Evolutionary conservation across 2,113 vertebrate species (phyloP), one percentile per base, ranked within the genome.

Genomic region (Rhynchopsitta pachyrhyncha): DNA sequence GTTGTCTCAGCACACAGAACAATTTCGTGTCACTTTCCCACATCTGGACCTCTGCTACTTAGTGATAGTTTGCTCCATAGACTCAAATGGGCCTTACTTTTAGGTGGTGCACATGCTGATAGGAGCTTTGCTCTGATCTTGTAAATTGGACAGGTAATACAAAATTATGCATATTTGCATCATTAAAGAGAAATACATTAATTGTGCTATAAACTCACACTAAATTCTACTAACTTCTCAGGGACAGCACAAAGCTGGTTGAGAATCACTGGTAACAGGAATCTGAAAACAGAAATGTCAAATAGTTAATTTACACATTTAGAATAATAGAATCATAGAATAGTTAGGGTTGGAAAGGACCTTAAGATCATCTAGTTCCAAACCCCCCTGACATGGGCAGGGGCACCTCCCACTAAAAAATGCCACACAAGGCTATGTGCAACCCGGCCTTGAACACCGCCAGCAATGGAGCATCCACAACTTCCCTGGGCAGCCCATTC

Each of bases 1-100:
- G 6, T 31, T 62, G 3, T 25, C 16, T 50, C 5, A 17, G 14
- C n/a, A n/a, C 3, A n/a, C 0, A 0, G 14, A 37, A 24, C 7
- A 1, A 42, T 74, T 47, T 7, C 35, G 24, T 69, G 5, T 20
- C 42, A 13, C 23, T 68, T 68, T 73, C 42, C n/a, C 23, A 2
- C 19, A 5, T 27, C 41, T 42, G 24, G 35, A 23, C 3, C 35
- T 6, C 31, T 82, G 18, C 6, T 77, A 29, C 15, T n/a, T 39
- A 14, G 6, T 23, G 10, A 19, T 8, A 71, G 37, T 46, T 88
- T 35, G 9, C 33, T 52, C 5, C 49, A n/a, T 25, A 22, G 35
- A 10, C 27, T 55, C 35, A n/a, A 67, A 60, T 1, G 20, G 27
- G 27, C 4, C 3, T 79, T 53, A 13, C 16, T 71, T 64, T 52